These are phyloP conservation scores for Sminthurides aquaticus DNA, from an alignment of 2,888 invertebrate genomes.

Conservation along the genomic window DNA sequence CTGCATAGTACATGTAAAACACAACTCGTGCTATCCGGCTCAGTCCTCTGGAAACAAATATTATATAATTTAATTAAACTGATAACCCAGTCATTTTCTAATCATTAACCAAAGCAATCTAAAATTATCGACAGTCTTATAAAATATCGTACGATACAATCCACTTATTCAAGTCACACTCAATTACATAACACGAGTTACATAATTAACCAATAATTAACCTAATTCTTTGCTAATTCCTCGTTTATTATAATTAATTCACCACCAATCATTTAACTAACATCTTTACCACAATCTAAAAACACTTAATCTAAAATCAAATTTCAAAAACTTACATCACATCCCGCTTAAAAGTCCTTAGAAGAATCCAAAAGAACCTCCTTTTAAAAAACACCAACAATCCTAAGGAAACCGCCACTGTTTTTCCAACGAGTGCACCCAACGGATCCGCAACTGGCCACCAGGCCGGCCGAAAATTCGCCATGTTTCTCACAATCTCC, in stretches of 20 bases:
- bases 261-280: too few species aligned
- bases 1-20: constrained; percentile 56
- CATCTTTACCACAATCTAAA: too few species aligned
- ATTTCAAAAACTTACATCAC: constrained; percentile 64
- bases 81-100: too few species aligned
- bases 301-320: too few species aligned
- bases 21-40: constrained; percentile 14
- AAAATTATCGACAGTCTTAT: too few species aligned
- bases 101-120: too few species aligned
- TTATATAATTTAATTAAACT: not conserved
- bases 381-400: constrained; percentile 46
- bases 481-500: not conserved
- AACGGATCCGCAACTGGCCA: not conserved
- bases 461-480: not conserved
- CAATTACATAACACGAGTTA: too few species aligned
- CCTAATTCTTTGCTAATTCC: too few species aligned
- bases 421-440: not conserved
- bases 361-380: constrained; percentile 67
- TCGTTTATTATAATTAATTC: too few species aligned
- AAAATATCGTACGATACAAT: too few species aligned
- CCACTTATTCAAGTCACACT: too few species aligned
- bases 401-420: constrained; percentile 18
- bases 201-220: too few species aligned
- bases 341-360: constrained; percentile 66
- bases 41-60: not conserved